These are phyloP conservation scores for Andrena flavipes DNA, from an alignment of 2,888 invertebrate genomes.

Conservation along the genomic window DNA sequence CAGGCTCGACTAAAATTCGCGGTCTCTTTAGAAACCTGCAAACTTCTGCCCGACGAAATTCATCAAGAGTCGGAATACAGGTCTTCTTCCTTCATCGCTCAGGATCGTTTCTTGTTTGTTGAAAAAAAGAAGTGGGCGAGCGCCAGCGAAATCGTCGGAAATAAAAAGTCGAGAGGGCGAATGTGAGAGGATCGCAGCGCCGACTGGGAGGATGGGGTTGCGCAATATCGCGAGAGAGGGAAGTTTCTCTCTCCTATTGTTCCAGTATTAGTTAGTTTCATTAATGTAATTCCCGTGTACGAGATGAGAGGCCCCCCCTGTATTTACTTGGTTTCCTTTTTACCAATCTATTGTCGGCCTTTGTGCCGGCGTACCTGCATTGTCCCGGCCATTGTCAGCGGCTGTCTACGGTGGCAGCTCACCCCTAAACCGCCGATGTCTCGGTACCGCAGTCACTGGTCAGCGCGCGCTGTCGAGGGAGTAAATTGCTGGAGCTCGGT, in stretches of 20 bases:
- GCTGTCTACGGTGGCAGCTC: conserved; percentile 72
- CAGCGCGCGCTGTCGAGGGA: conserved; percentile 57
- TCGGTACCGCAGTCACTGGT: conserved; percentile 61
- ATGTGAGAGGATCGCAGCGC: neutral
- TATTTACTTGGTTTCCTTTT: conserved; percentile 82
- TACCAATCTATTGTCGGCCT: conserved; percentile 79
- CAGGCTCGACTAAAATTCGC: no score
- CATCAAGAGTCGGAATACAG: no score
- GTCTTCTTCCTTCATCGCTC: no score
- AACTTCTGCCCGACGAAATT: no score
- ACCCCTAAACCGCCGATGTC: conserved; percentile 56
- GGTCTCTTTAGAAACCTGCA: no score
- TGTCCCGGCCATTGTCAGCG: conserved; percentile 76
- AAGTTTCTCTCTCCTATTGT: conserved; percentile 72
- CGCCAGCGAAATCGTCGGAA: neutral
- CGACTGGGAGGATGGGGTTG: neutral
- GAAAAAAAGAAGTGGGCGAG: no score
- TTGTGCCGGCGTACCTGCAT: conserved; percentile 74
- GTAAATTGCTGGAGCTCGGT: conserved; percentile 56
- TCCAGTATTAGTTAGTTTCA: conserved; percentile 78
- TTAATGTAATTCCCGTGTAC: conserved; percentile 79
- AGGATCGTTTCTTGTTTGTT: no score
- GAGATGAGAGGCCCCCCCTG: conserved; percentile 69
- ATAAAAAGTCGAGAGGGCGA: conserved; percentile 1
- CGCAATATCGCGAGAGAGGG: conserved; percentile 41